phyloP scores from a whole-genome alignment of 2,888 invertebrate genomes.

The Eupithecia vulgata region DNA sequence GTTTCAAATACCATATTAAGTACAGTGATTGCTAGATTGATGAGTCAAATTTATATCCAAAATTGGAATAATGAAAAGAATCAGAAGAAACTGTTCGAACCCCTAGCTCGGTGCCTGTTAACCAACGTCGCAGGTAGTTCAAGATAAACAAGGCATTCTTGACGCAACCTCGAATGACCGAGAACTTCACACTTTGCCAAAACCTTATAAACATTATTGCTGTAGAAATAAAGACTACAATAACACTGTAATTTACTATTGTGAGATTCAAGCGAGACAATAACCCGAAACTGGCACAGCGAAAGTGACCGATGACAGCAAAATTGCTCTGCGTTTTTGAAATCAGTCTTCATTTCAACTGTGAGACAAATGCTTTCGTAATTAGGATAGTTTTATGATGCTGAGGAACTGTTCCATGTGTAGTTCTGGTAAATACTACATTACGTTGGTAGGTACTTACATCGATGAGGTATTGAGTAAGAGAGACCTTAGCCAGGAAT shows the following conservation, averaged over 20 bases:
- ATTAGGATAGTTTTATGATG: constrained; percentile 9
- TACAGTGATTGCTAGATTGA: neutral
- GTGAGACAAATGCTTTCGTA: constrained; percentile 7
- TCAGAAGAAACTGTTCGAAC: neutral
- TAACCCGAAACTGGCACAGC: constrained; percentile 58
- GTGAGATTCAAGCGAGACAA: constrained; percentile 53
- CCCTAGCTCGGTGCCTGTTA: constrained; percentile 19
- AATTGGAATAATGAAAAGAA: neutral
- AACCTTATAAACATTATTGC: constrained; percentile 35
- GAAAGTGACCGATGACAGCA: constrained; percentile 61
- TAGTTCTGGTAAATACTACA: neutral
- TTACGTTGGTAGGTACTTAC: too few species aligned
- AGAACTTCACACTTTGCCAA: constrained; percentile 39
- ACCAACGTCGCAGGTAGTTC: neutral
- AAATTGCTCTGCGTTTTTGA: constrained; percentile 49
- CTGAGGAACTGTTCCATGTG: neutral
- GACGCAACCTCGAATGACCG: constrained; percentile 44
- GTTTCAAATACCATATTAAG: neutral
- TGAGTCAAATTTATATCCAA: neutral
- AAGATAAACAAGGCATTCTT: constrained; percentile 41
- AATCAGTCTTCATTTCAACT: constrained; percentile 31
- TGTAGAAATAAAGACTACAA: constrained; percentile 35
- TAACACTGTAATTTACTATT: constrained; percentile 40
- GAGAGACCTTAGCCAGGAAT: too few species aligned
- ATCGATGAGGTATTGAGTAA: too few species aligned